These are phyloP conservation scores for Allophyes oxyacanthae DNA, from an alignment of 2,888 invertebrate genomes.

Conservation along the genomic window DNA sequence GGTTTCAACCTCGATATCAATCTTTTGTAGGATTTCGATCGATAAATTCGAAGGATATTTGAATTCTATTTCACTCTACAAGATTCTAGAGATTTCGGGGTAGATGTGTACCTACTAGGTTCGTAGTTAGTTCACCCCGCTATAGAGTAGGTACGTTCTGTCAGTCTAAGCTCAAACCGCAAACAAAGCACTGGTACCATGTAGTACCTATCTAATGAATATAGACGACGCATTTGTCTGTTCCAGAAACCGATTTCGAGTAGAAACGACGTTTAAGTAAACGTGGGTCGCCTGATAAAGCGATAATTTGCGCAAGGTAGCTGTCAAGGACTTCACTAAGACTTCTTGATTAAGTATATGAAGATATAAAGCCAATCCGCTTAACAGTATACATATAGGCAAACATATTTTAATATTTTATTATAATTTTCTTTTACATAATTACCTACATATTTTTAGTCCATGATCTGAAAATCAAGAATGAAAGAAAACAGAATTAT, in stretches of 20 bases:
- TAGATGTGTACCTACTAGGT: no score
- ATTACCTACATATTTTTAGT: no score
- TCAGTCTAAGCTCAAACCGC: constrained; percentile 11
- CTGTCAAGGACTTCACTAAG: no score
- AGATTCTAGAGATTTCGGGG: no score
- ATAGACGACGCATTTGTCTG: constrained; percentile 14
- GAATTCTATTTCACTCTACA: no score
- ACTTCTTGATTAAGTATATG: neutral
- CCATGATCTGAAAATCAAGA: no score
- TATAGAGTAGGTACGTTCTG: neutral
- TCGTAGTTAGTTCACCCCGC: no score
- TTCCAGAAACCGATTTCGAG: neutral
- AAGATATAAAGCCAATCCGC: neutral
- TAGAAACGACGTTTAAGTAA: constrained; percentile 21
- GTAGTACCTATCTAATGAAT: constrained; percentile 21
- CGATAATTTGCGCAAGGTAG: constrained; percentile 17
- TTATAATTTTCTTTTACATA: no score
- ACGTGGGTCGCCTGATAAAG: constrained; percentile 38
- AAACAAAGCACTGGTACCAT: constrained; percentile 5
- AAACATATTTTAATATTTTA: no score
- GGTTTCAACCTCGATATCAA: constrained; percentile 1
- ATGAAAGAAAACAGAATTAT: no score
- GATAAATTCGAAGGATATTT: constrained; percentile 8
- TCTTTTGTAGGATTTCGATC: constrained; percentile 1
- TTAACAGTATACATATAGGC: no score